Evolutionary conservation across 1,140 invertebrate species (phyloP).

Genomic region (Sipha flava): DNA sequence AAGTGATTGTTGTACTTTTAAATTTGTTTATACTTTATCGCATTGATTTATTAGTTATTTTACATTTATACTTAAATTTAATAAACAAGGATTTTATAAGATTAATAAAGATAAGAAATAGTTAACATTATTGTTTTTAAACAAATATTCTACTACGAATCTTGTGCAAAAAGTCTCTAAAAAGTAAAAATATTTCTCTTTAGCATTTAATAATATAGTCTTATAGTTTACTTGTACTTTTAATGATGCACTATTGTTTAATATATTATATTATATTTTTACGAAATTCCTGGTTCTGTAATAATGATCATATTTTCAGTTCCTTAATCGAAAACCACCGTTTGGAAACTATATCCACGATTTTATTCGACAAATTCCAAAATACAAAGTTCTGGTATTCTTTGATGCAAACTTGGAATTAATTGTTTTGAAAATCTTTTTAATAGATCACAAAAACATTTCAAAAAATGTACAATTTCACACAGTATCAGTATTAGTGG

Average conservation of each 20-base stretch:
- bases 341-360: constrained; percentile 41
- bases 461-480: constrained; percentile 20
- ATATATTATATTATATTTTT: no score
- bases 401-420: background rate
- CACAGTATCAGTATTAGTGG: constrained; percentile 44
- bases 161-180: no score
- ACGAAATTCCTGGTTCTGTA: no score
- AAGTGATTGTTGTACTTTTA: background rate
- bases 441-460: constrained; percentile 32
- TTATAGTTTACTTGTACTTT: no score
- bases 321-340: constrained; percentile 37
- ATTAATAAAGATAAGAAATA: background rate
- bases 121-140: background rate
- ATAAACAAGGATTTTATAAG: background rate
- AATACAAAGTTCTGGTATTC: constrained; percentile 36
- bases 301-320: background rate
- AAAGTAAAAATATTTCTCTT: no score
- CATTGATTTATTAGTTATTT: background rate
- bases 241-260: no score
- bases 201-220: no score
- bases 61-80: background rate
- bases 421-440: background rate
- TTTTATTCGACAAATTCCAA: constrained; percentile 38
- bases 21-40: background rate
- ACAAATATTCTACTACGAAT: no score